A percentile compares a stretch with the other conserved stretches of the same genome.
These are phyloP conservation scores for Tonatia bakeri DNA, from an alignment of 2,113 vertebrate species.

Conservation along the genomic window DNA sequence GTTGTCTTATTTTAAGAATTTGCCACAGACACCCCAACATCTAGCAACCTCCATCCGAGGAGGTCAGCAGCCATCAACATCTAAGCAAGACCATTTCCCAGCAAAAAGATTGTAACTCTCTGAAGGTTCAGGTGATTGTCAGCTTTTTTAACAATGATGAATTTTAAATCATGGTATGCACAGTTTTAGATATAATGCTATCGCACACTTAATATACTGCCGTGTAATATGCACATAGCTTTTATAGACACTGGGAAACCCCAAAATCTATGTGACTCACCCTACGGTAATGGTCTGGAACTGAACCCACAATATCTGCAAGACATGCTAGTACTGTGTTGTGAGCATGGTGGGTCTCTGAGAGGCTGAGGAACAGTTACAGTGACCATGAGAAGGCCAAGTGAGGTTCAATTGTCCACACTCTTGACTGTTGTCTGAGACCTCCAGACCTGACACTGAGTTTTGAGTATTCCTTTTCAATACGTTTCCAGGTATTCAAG, in stretches of 20 bases:
- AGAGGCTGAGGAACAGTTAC: conserved; percentile 76
- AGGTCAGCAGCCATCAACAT: neutral
- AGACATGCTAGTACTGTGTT: neutral
- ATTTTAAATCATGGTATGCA: neutral
- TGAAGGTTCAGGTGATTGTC: neutral
- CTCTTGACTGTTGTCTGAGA: conserved; percentile 21
- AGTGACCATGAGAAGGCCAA: conserved; percentile 81
- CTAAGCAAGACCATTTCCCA: neutral
- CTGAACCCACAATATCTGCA: neutral
- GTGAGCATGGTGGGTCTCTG: conserved; percentile 12
- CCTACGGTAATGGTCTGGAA: neutral
- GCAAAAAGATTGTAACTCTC: neutral
- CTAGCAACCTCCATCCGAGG: neutral
- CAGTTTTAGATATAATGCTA: neutral
- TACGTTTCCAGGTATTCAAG: neutral
- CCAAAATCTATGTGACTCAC: neutral
- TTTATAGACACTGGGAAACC: neutral
- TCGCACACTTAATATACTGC: neutral
- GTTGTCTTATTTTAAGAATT: neutral
- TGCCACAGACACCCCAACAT: neutral
- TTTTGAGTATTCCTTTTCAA: conserved; percentile 37
- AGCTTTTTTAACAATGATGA: neutral
- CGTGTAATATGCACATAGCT: neutral
- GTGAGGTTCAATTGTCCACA: conserved; percentile 68
- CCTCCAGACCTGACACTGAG: conserved; percentile 65